A percentile compares a stretch with the other conserved stretches of the same genome.
Evolutionary conservation across 2,113 vertebrate species (phyloP).

Genomic region (Psammodynastes pulverulentus): DNA sequence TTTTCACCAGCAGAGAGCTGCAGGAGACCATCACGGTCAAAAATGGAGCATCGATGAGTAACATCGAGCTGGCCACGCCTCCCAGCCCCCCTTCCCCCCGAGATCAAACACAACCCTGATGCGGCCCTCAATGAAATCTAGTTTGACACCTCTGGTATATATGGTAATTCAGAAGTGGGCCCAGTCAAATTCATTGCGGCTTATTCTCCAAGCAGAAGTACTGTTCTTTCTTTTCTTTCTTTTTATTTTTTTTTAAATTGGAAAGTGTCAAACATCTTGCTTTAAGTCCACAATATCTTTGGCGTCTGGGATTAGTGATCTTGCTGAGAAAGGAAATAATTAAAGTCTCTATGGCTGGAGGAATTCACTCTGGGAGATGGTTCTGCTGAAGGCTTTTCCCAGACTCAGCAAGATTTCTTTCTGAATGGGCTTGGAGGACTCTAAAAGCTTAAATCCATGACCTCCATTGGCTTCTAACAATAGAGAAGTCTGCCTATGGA

Average conservation of each 20-base stretch:
- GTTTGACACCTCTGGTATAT: too few species aligned
- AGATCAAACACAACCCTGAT: too few species aligned
- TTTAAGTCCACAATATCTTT: neutral
- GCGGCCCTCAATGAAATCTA: too few species aligned
- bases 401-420: conserved; percentile 6
- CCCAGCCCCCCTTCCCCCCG: rapidly evolving
- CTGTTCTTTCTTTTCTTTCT: neutral
- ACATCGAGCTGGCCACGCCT: too few species aligned
- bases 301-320: neutral
- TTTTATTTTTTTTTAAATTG: neutral
- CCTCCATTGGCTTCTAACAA: neutral
- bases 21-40: too few species aligned
- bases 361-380: neutral
- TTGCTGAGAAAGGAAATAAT: neutral
- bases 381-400: neutral
- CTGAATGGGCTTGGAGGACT: conserved; percentile 10
- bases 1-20: too few species aligned
- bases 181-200: neutral
- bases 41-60: too few species aligned
- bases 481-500: neutral
- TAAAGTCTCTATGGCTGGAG: neutral
- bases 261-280: neutral
- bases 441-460: conserved; percentile 4
- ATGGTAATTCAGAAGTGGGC: neutral
- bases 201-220: neutral